Percentiles rank a stretch among this genome's conserved stretches.
Evolutionary conservation across 2,888 invertebrate genomes (phyloP).

Genomic region (Campopleginae sp.): DNA sequence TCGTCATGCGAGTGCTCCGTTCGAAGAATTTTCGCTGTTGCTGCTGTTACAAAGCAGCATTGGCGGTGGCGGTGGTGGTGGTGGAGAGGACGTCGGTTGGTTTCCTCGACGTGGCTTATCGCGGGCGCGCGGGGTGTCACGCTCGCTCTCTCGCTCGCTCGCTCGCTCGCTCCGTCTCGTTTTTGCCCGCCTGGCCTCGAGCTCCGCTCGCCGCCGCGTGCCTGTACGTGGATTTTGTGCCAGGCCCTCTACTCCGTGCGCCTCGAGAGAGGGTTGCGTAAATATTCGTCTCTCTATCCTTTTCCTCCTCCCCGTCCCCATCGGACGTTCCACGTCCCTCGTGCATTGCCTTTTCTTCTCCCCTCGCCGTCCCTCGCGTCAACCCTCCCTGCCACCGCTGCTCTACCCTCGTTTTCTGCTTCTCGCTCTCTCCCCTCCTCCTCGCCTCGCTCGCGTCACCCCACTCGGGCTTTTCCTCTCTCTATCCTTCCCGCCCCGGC

Average conservation of each 20-base stretch:
- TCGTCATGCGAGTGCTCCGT: conserved; percentile 46
- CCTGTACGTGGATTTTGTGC: conserved; percentile 69
- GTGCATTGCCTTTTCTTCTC: conserved; percentile 48
- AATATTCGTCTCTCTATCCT: conserved; percentile 73
- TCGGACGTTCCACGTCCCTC: background rate
- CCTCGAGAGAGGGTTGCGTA: conserved; percentile 82
- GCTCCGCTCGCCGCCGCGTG: conserved; percentile 53
- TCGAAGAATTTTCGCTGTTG: conserved; percentile 60
- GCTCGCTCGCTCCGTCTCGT: conserved; percentile 19
- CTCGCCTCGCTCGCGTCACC: conserved; percentile 53
- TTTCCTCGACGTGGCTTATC: conserved; percentile 70
- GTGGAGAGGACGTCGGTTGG: conserved; percentile 65
- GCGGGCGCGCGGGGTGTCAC: conserved; percentile 51
- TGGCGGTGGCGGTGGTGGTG: conserved; percentile 37
- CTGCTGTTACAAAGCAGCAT: conserved; percentile 57
- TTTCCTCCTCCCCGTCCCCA: conserved; percentile 55
- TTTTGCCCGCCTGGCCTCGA: conserved; percentile 55
- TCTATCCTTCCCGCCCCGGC: conserved; percentile 49
- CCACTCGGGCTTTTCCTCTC: conserved; percentile 53
- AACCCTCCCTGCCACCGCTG: conserved; percentile 52
- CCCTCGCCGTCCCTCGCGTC: conserved; percentile 50
- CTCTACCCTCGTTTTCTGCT: conserved; percentile 46
- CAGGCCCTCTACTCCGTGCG: conserved; percentile 45
- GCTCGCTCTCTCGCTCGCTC: conserved; percentile 24
- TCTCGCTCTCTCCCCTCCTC: conserved; percentile 48